Evolutionary conservation across 2,113 vertebrate genomes (phyloP).

Genomic region (Indri indri): DNA sequence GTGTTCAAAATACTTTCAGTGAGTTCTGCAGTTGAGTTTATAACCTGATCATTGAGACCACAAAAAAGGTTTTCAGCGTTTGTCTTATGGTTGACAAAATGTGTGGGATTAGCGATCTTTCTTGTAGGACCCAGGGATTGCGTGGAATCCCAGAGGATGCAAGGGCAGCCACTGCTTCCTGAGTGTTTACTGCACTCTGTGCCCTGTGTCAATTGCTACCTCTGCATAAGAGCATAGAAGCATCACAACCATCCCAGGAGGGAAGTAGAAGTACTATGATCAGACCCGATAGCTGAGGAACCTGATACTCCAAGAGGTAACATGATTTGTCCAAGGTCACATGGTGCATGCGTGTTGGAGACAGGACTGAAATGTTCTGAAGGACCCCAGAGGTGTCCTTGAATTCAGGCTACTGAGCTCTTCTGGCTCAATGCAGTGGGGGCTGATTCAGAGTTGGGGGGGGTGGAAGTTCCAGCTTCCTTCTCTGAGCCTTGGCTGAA

Average conservation of each 20-base stretch:
- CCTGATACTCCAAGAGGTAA: neutral
- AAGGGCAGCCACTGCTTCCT: neutral
- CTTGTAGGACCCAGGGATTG: neutral
- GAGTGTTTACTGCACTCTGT: neutral
- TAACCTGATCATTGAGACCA: neutral
- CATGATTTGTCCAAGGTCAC: neutral
- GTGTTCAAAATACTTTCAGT: neutral
- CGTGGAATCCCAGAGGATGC: neutral
- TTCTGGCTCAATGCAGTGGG: neutral
- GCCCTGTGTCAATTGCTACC: neutral
- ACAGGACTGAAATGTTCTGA: too few relatives aligned
- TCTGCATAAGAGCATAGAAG: neutral
- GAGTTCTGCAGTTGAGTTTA: neutral
- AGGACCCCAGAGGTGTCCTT: neutral
- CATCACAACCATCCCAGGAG: neutral
- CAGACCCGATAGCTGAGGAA: neutral
- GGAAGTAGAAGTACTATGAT: neutral
- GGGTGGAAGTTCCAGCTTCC: neutral
- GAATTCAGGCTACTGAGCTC: neutral
- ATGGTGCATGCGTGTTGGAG: neutral
- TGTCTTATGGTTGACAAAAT: neutral
- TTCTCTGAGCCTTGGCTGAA: neutral
- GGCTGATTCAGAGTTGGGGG: neutral
- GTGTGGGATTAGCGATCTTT: neutral
- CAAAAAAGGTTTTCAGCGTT: neutral